phyloP scores from a whole-genome alignment of 2,797 vertebrate genomes.

The Ctenopoma kingsleyae region DNA sequence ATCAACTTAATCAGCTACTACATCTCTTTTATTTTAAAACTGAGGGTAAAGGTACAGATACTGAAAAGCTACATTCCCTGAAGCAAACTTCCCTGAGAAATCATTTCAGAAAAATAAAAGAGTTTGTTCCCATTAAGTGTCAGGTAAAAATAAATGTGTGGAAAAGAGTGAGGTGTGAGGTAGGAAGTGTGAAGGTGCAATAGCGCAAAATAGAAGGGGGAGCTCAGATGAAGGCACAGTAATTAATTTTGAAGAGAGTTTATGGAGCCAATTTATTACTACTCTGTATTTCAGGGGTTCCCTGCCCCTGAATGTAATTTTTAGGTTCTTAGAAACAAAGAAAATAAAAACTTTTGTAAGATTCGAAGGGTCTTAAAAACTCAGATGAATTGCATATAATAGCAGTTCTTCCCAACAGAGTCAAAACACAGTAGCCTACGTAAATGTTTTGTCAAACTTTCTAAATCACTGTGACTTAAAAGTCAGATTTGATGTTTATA shows the following conservation, averaged over 20 bases:
- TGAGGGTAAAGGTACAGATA: neutral
- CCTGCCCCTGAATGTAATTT: slow-evolving; percentile 10
- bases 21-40: neutral
- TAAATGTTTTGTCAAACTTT: neutral
- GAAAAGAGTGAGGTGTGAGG: slow-evolving; percentile 56
- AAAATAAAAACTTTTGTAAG: neutral
- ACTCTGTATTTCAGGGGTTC: slow-evolving; percentile 19
- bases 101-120: slow-evolving; percentile 17
- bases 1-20: slow-evolving; percentile 26
- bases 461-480: too few species aligned
- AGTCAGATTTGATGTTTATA: too few species aligned
- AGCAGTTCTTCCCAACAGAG: neutral
- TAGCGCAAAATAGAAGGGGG: slow-evolving; percentile 42
- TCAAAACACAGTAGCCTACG: neutral
- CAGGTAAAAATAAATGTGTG: slow-evolving; percentile 67
- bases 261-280: slow-evolving; percentile 35
- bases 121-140: slow-evolving; percentile 33
- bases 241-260: slow-evolving; percentile 32
- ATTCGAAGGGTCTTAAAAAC: neutral
- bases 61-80: slow-evolving; percentile 3
- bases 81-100: neutral
- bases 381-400: neutral
- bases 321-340: slow-evolving; percentile 4
- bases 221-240: slow-evolving; percentile 53
- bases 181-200: slow-evolving; percentile 61